phyloP scores from a whole-genome alignment of 2,113 vertebrate species.

The Sinocyclocheilus anophthalmus region DNA sequence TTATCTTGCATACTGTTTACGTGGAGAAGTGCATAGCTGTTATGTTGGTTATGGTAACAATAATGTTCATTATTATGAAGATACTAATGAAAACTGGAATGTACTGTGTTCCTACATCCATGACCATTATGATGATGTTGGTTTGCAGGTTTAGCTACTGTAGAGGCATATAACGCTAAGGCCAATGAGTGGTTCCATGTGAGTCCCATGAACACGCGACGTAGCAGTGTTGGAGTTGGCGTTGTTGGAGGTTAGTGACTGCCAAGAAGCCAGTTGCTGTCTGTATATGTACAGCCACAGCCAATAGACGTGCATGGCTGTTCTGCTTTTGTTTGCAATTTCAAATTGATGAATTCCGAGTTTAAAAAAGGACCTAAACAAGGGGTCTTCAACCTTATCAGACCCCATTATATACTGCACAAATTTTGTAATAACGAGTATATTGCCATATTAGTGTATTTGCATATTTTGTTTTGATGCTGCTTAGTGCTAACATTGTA shows the following conservation, averaged over 20 bases:
- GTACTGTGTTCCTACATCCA: not conserved
- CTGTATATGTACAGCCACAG: not conserved
- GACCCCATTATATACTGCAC: not conserved
- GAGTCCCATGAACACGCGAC: slow-evolving; percentile 93
- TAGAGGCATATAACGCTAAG: slow-evolving; percentile 96
- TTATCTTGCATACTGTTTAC: not conserved
- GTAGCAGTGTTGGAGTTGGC: slow-evolving; percentile 96
- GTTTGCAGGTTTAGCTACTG: slow-evolving; percentile 86
- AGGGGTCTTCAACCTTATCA: not conserved
- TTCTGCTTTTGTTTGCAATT: not conserved
- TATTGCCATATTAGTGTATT: not conserved
- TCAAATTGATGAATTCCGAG: not conserved
- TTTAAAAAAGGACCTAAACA: not conserved
- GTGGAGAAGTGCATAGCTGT: not conserved
- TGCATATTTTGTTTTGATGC: not conserved
- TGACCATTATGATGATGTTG: not conserved
- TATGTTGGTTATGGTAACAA: not conserved
- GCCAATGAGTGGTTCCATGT: slow-evolving; percentile 97
- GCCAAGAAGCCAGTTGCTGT: not conserved
- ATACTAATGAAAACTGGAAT: not conserved
- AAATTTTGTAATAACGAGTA: not conserved
- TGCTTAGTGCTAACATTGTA: not conserved
- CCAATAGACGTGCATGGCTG: not conserved
- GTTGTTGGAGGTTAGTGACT: slow-evolving; percentile 86
- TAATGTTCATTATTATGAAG: not conserved